A percentile compares a stretch with the other conserved stretches of the same genome.
Conservation (phyloP, 2,797 vertebrate species). For the Poecile montanus region DNA sequence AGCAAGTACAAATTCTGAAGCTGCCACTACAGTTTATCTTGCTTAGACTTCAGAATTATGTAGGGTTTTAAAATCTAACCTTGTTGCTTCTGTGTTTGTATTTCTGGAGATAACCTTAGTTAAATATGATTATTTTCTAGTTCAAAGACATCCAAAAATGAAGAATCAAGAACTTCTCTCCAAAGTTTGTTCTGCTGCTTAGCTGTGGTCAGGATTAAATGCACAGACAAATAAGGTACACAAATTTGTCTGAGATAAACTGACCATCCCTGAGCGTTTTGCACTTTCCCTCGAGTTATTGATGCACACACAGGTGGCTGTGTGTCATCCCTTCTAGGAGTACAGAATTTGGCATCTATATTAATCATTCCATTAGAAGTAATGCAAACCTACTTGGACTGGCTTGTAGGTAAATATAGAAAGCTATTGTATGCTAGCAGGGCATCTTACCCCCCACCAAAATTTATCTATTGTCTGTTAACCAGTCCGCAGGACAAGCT, state of each 20-base stretch:
- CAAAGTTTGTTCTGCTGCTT: neutral
- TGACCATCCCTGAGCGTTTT: neutral
- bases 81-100: neutral
- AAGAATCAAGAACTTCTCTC: neutral
- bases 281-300: neutral
- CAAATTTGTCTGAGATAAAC: neutral
- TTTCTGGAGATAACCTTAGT: neutral
- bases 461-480: neutral
- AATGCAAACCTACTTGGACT: neutral
- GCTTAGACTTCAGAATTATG: neutral
- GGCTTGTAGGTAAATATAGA: neutral
- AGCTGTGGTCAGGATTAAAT: neutral
- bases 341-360: neutral
- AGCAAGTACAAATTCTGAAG: neutral
- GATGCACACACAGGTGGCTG: neutral
- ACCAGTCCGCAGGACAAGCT: neutral
- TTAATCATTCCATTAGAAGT: neutral
- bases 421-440: neutral
- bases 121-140: neutral
- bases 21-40: neutral
- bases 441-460: neutral
- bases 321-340: too few relatives aligned
- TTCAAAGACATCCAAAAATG: neutral
- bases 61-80: neutral
- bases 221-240: neutral